A percentile compares a stretch with the other conserved stretches of the same genome.
These are phyloP conservation scores for Ormyrus rosae DNA, from an alignment of 2,888 invertebrate species.

Conservation along the genomic window DNA sequence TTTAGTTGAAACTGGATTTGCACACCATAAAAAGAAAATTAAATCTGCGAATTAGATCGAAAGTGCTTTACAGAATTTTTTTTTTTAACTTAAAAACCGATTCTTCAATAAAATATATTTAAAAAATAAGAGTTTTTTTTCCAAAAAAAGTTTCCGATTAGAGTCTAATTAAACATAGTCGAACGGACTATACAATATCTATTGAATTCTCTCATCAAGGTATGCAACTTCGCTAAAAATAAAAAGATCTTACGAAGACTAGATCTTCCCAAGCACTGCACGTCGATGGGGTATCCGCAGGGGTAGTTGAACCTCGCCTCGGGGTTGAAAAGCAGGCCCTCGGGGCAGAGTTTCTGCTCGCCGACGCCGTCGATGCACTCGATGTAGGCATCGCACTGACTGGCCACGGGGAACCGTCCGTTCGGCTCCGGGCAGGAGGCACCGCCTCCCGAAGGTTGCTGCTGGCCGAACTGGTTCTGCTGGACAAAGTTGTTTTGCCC, in stretches of 20 bases:
- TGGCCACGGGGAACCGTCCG: constrained; percentile 82
- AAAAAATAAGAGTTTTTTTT: too few relatives aligned
- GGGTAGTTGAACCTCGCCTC: constrained; percentile 84
- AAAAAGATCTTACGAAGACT: constrained; percentile 72
- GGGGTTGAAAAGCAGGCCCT: constrained; percentile 83
- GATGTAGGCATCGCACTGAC: constrained; percentile 86
- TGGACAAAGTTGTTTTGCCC: constrained; percentile 22
- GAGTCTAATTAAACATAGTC: too few relatives aligned
- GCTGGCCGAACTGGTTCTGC: not conserved
- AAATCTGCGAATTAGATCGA: too few relatives aligned
- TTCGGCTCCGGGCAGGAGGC: constrained; percentile 82
- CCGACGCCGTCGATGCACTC: constrained; percentile 86
- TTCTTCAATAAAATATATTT: too few relatives aligned
- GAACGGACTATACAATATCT: too few relatives aligned
- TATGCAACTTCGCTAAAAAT: too few relatives aligned
- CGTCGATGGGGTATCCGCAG: constrained; percentile 90
- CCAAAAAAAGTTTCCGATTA: too few relatives aligned
- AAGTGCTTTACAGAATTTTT: too few relatives aligned
- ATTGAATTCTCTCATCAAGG: too few relatives aligned
- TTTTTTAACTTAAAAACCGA: too few relatives aligned
- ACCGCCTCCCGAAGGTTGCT: constrained; percentile 1
- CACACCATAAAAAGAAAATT: too few relatives aligned
- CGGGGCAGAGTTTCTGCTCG: constrained; percentile 86
- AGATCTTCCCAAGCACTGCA: constrained; percentile 84
- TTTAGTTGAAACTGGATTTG: too few relatives aligned